Conservation (phyloP, 1,140 invertebrate species). For the Hylyphantes graminicola region DNA sequence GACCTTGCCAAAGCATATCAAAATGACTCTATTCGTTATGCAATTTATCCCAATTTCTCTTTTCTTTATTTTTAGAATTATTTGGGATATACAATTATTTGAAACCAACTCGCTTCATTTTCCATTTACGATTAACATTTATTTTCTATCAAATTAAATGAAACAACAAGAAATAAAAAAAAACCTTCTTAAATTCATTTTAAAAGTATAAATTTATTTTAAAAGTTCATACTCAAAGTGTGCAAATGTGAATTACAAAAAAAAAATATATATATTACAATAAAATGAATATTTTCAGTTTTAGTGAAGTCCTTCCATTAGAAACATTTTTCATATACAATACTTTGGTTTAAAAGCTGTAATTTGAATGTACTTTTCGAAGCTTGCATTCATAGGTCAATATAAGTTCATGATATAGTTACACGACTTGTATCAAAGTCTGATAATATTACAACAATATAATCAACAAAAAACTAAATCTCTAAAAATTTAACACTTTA, state of each 20-base stretch:
- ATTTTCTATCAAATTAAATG: too few relatives aligned
- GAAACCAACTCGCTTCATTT: too few relatives aligned
- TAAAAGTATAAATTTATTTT: too few relatives aligned
- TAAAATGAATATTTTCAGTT: neutral
- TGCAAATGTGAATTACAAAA: constrained; percentile 7
- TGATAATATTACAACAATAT: neutral
- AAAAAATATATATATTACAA: neutral
- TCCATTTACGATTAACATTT: too few relatives aligned
- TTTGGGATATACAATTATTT: too few relatives aligned
- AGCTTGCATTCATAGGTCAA: constrained; percentile 7
- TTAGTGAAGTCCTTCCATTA: neutral
- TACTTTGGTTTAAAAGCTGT: constrained; percentile 49
- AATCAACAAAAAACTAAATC: constrained; percentile 25
- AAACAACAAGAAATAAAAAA: too few relatives aligned
- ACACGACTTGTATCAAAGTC: neutral
- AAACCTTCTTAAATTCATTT: too few relatives aligned
- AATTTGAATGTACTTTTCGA: constrained; percentile 26
- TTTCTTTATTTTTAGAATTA: too few relatives aligned
- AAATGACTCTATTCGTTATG: too few relatives aligned
- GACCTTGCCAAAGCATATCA: too few relatives aligned
- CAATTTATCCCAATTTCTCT: too few relatives aligned
- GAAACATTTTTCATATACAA: constrained; percentile 30
- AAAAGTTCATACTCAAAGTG: neutral
- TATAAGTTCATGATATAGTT: neutral
- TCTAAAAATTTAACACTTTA: neutral